A percentile compares a stretch with the other conserved stretches of the same genome.
Conservation (phyloP, 2,113 vertebrate species). For the Perca fluviatilis region DNA sequence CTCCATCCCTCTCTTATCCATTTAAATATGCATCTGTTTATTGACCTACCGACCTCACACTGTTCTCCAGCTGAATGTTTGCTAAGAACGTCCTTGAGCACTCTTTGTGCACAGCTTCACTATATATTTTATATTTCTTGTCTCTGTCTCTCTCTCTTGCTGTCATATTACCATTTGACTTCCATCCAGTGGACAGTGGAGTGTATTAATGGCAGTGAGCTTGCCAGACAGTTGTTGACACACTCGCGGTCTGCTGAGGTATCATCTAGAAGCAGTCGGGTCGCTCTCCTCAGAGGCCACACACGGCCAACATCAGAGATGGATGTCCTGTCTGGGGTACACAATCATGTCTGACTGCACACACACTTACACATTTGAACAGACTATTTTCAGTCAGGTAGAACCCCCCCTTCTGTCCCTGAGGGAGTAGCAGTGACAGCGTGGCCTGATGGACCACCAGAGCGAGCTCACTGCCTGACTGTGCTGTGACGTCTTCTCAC, state of each 20-base stretch:
- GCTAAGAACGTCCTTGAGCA: conserved; percentile 49
- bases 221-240: conserved; percentile 61
- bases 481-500: conserved; percentile 32
- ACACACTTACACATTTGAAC: conserved; percentile 41
- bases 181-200: conserved; percentile 39
- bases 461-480: conserved; percentile 17
- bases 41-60: conserved; percentile 42
- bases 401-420: conserved; percentile 11
- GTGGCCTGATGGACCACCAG: conserved; percentile 30
- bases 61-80: conserved; percentile 46
- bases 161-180: conserved; percentile 62
- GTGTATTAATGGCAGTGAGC: conserved; percentile 54
- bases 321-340: conserved; percentile 42
- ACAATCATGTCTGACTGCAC: conserved; percentile 11
- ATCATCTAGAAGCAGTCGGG: conserved; percentile 53
- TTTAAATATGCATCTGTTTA: conserved; percentile 71
- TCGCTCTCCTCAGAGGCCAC: conserved; percentile 30
- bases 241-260: conserved; percentile 41
- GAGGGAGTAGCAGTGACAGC: conserved; percentile 32
- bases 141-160: conserved; percentile 9
- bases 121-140: conserved; percentile 21
- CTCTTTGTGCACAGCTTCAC: conserved; percentile 49
- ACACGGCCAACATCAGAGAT: conserved; percentile 23
- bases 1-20: conserved; percentile 56
- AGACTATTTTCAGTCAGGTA: conserved; percentile 52